These are phyloP conservation scores for Chaitophorus viminalis DNA, from an alignment of 2,888 invertebrate species.

Conservation along the genomic window DNA sequence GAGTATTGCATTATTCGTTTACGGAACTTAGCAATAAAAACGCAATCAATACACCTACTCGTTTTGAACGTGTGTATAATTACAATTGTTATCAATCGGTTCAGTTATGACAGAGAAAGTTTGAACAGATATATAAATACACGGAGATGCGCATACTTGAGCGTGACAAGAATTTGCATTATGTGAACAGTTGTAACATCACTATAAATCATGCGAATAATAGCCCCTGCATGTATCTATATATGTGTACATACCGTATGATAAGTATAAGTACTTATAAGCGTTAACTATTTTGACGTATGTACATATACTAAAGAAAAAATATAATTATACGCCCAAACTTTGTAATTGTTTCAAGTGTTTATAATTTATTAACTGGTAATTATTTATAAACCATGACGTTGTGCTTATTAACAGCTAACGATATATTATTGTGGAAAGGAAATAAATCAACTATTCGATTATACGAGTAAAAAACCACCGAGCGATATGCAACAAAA, in stretches of 20 bases:
- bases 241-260: not conserved
- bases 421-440: not conserved
- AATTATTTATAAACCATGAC: not conserved
- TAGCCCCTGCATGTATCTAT: too few relatives aligned
- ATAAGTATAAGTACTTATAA: not conserved
- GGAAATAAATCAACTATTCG: not conserved
- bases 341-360: not conserved
- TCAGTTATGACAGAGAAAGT: not conserved
- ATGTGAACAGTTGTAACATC: not conserved
- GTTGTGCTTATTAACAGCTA: not conserved
- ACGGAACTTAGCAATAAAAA: not conserved
- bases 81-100: not conserved
- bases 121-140: not conserved
- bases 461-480: not conserved
- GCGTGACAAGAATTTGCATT: not conserved
- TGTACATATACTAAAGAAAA: not conserved
- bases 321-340: not conserved
- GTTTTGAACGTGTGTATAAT: not conserved
- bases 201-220: not conserved
- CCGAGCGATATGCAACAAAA: not conserved
- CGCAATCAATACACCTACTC: not conserved
- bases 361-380: not conserved
- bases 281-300: not conserved
- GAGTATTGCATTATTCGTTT: not conserved
- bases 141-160: not conserved